phyloP scores from a whole-genome alignment of 2,888 invertebrate species.

The Catocala nupta region DNA sequence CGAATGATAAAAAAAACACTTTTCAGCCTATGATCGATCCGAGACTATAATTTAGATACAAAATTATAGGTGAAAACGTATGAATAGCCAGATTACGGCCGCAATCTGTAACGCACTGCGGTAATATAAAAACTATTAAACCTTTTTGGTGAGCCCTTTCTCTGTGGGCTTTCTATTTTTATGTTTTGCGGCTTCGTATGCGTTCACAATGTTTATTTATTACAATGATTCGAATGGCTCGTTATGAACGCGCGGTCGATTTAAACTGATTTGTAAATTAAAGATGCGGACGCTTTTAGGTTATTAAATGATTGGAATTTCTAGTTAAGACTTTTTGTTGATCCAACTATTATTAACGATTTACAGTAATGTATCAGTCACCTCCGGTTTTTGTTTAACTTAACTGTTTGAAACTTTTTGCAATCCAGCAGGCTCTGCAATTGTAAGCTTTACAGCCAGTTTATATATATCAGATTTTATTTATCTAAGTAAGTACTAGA shows the following conservation, averaged over 20 bases:
- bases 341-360: constrained; percentile 23
- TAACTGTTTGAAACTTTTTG: constrained; percentile 39
- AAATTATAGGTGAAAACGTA: constrained; percentile 75
- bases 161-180: constrained; percentile 72
- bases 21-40: constrained; percentile 53
- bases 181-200: constrained; percentile 53
- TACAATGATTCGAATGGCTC: constrained; percentile 16
- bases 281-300: constrained; percentile 11
- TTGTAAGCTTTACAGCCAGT: constrained; percentile 27
- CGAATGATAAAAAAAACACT: constrained; percentile 27
- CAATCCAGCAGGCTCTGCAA: constrained; percentile 23
- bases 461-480: constrained; percentile 37
- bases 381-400: constrained; percentile 27
- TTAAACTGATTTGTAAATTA: constrained; percentile 17
- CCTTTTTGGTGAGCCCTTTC: constrained; percentile 66
- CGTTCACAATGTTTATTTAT: constrained; percentile 45
- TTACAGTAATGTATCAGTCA: constrained; percentile 44
- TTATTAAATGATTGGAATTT: constrained; percentile 27
- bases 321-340: constrained; percentile 24
- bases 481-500: constrained; percentile 25
- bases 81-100: constrained; percentile 61
- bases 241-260: constrained; percentile 11
- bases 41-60: constrained; percentile 65
- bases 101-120: constrained; percentile 71
- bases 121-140: constrained; percentile 64